Percentiles rank a stretch among this genome's conserved stretches.
Evolutionary conservation across 2,113 vertebrate species (phyloP).

Genomic region (Danio rerio): DNA sequence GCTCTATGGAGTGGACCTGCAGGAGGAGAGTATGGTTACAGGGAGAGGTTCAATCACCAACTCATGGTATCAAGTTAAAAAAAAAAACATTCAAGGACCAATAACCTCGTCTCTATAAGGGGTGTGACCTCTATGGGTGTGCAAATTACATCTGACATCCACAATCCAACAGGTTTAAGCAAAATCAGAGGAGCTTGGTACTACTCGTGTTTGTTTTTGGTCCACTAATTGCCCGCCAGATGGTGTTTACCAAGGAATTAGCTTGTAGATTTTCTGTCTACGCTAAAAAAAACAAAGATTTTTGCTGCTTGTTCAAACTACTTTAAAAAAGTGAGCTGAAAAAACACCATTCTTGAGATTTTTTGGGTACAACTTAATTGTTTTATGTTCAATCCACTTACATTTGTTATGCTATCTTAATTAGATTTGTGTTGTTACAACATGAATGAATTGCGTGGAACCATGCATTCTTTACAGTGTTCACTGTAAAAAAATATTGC

Average conservation of each 20-base stretch:
- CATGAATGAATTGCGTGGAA: too few relatives aligned
- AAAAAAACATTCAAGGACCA: conserved; percentile 16
- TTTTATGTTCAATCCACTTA: too few relatives aligned
- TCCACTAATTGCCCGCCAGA: not conserved
- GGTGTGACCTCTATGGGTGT: not conserved
- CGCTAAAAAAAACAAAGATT: too few relatives aligned
- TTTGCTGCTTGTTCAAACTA: too few relatives aligned
- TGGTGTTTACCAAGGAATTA: conserved; percentile 16
- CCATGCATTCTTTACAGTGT: too few relatives aligned
- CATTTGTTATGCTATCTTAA: too few relatives aligned
- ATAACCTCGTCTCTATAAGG: conserved; percentile 15
- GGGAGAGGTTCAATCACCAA: conserved; percentile 26
- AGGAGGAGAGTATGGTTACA: conserved; percentile 41
- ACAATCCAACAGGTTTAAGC: conserved; percentile 9
- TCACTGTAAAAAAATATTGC: too few relatives aligned
- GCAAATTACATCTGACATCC: not conserved
- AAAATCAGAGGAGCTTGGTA: conserved; percentile 5
- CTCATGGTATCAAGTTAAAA: conserved; percentile 33
- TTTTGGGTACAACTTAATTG: too few relatives aligned
- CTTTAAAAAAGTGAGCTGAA: too few relatives aligned
- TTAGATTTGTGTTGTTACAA: too few relatives aligned
- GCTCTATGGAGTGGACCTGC: conserved; percentile 14
- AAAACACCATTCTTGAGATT: too few relatives aligned
- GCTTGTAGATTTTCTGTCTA: not conserved
- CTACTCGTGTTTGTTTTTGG: not conserved